These are phyloP conservation scores for Seira sanloemensis DNA, from an alignment of 2,888 invertebrate genomes.

Conservation along the genomic window DNA sequence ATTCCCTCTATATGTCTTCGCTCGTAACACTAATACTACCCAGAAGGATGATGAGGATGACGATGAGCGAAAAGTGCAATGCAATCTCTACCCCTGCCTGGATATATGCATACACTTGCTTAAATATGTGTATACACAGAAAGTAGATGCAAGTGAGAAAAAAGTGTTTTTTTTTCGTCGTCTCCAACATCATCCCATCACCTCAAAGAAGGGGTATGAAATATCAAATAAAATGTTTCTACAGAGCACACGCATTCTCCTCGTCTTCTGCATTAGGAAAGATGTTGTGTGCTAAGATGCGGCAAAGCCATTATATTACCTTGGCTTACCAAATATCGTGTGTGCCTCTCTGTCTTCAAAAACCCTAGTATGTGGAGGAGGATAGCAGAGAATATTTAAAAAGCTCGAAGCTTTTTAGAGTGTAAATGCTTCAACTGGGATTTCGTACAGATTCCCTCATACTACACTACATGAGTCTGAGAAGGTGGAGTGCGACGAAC, in stretches of 20 bases:
- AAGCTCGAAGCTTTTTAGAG: neutral
- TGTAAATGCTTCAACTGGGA: no score
- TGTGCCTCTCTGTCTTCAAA: neutral
- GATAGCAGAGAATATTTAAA: no score
- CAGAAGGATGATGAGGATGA: slow-evolving; percentile 9
- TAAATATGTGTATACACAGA: neutral
- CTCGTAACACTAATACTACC: neutral
- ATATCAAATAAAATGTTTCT: neutral
- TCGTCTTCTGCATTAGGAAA: slow-evolving; percentile 1
- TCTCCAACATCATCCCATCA: neutral
- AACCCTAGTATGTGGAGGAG: neutral
- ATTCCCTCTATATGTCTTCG: no score
- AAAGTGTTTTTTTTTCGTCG: no score
- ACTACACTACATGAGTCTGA: no score
- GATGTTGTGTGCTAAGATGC: neutral
- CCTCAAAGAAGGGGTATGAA: neutral
- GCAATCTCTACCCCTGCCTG: neutral
- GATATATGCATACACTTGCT: neutral
- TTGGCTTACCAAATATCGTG: neutral
- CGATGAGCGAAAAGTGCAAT: slow-evolving; percentile 8
- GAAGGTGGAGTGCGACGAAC: no score
- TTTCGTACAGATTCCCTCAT: no score
- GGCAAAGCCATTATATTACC: neutral
- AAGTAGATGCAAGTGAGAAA: neutral
- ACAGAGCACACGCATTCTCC: neutral